Conservation (phyloP, 1,140 invertebrate species). For the Xylocopa sonorina region DNA sequence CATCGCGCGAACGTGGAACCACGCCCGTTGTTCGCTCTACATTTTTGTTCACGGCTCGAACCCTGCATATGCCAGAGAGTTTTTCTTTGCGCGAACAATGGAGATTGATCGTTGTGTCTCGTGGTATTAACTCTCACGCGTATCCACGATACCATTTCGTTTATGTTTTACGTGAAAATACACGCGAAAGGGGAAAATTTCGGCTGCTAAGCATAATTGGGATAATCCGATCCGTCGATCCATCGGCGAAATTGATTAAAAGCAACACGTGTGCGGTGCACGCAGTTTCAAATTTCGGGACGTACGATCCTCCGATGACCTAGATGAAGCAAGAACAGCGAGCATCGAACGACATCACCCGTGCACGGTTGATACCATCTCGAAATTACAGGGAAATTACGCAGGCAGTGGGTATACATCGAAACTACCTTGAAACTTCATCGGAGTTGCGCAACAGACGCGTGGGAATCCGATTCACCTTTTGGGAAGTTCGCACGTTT, state of each 20-base stretch:
- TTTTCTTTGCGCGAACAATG: too few species aligned
- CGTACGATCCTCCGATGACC: constrained; percentile 17
- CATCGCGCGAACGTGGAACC: neutral
- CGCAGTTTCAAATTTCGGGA: constrained; percentile 34
- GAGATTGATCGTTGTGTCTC: too few species aligned
- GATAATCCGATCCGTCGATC: constrained; percentile 24
- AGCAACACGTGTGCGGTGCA: neutral
- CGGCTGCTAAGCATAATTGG: constrained; percentile 25
- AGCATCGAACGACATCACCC: constrained; percentile 7
- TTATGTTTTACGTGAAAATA: too few species aligned
- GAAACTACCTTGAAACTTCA: constrained; percentile 21
- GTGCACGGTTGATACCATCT: constrained; percentile 4
- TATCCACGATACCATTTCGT: too few species aligned
- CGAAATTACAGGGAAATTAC: constrained; percentile 47
- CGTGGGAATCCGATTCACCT: neutral
- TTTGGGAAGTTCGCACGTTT: constrained; percentile 15
- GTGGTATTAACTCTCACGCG: too few species aligned
- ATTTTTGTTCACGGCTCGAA: too few species aligned
- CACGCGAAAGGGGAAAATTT: constrained; percentile 24
- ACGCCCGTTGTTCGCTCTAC: neutral
- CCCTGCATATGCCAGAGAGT: too few species aligned
- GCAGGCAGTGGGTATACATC: neutral
- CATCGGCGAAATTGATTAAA: constrained; percentile 33
- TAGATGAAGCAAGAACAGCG: constrained; percentile 36
- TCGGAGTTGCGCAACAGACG: constrained; percentile 1